A percentile compares a stretch with the other conserved stretches of the same genome.
Conservation (phyloP, 1,140 invertebrate genomes). For the Tetragonula clypearis region DNA sequence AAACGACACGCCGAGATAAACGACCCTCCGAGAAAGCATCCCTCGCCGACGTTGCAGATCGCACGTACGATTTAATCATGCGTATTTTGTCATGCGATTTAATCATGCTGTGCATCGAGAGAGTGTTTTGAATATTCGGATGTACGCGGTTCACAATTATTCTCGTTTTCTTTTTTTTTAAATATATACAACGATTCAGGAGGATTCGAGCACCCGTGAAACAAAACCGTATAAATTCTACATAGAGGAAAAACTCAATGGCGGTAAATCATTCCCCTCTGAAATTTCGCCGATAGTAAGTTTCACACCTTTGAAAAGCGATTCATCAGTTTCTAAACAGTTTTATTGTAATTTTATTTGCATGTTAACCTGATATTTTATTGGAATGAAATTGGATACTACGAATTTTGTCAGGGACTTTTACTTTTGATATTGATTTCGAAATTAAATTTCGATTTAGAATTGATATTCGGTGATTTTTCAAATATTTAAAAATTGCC, state of each 20-base stretch:
- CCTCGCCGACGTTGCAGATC: constrained; percentile 6
- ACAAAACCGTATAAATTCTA: neutral
- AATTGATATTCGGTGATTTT: no score
- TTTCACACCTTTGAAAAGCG: neutral
- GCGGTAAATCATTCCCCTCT: neutral
- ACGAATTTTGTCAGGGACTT: no score
- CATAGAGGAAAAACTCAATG: neutral
- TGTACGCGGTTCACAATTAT: neutral
- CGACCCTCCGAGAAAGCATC: constrained; percentile 35
- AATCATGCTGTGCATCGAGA: constrained; percentile 34
- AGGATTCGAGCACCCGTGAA: neutral
- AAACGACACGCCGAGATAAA: constrained; percentile 62
- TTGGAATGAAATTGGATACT: no score
- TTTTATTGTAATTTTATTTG: no score
- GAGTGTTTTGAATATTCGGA: constrained; percentile 4
- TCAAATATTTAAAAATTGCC: no score
- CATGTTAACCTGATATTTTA: no score
- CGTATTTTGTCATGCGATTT: constrained; percentile 53
- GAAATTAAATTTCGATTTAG: no score
- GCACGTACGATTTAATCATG: constrained; percentile 53
- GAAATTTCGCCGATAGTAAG: neutral
- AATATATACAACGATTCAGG: neutral
- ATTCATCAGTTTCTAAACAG: neutral
- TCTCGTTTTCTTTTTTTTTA: neutral
- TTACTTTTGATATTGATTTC: no score